These are phyloP conservation scores for Agrilus planipennis DNA, from an alignment of 1,140 invertebrate species.

Conservation along the genomic window DNA sequence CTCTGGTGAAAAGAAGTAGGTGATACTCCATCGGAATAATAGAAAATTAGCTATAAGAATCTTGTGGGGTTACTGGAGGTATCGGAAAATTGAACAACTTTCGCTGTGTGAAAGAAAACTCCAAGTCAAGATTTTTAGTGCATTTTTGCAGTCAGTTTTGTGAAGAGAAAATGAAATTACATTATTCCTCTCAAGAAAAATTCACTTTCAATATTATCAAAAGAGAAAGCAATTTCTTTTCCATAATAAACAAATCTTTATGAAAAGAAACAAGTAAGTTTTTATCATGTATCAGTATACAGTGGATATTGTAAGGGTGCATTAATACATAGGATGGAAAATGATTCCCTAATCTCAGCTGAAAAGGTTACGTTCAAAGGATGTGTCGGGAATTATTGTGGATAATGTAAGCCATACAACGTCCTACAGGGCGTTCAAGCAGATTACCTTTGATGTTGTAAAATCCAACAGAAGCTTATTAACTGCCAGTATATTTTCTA, in stretches of 20 bases:
- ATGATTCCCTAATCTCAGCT: slow-evolving; percentile 4
- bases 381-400: slow-evolving; percentile 24
- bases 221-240: background rate
- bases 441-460: too few species aligned
- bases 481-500: too few species aligned
- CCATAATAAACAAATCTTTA: background rate
- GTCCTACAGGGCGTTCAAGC: too few species aligned
- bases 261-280: background rate
- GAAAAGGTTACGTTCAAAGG: slow-evolving; percentile 17
- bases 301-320: background rate
- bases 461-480: too few species aligned
- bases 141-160: too few species aligned
- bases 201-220: too few species aligned
- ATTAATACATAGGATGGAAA: background rate
- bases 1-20: background rate
- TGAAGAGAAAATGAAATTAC: too few species aligned
- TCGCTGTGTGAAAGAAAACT: background rate
- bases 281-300: background rate
- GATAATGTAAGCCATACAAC: slow-evolving; percentile 25
- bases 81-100: background rate
- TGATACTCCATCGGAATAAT: background rate
- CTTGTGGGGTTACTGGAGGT: background rate
- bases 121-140: too few species aligned
- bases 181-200: too few species aligned
- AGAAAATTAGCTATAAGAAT: slow-evolving; percentile 1